Percentiles rank a stretch among this genome's conserved stretches.
These are phyloP conservation scores for Tetheella fluctuosa DNA, from an alignment of 2,888 invertebrate genomes.

Conservation along the genomic window DNA sequence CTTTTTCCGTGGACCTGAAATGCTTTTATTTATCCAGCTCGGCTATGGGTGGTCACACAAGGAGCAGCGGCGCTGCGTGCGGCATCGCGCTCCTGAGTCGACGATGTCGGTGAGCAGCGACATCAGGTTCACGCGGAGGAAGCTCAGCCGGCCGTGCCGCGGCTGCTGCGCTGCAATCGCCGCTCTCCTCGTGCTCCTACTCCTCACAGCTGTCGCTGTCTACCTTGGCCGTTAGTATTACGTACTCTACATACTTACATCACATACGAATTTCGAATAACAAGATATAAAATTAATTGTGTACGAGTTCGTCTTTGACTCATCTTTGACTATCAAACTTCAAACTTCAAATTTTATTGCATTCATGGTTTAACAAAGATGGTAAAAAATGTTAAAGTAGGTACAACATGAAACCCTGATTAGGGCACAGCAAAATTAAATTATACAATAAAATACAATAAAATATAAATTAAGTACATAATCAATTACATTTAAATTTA, in stretches of 20 bases:
- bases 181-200: slow-evolving; percentile 90
- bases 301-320: too few relatives aligned
- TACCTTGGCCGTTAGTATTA: slow-evolving; percentile 85
- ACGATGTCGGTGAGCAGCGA: slow-evolving; percentile 94
- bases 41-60: slow-evolving; percentile 75
- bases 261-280: slow-evolving; percentile 15
- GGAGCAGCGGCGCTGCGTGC: slow-evolving; percentile 66
- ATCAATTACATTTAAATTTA: too few relatives aligned
- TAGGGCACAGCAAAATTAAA: too few relatives aligned
- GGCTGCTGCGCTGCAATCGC: slow-evolving; percentile 95
- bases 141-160: slow-evolving; percentile 92
- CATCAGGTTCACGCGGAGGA: slow-evolving; percentile 93
- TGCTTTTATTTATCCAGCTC: slow-evolving; percentile 48
- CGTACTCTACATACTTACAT: slow-evolving; percentile 16
- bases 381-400: too few relatives aligned
- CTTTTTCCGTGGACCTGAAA: background rate
- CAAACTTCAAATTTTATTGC: too few relatives aligned
- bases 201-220: slow-evolving; percentile 84
- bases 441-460: too few relatives aligned
- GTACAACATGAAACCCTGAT: too few relatives aligned
- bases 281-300: too few relatives aligned
- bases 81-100: slow-evolving; percentile 87
- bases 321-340: too few relatives aligned
- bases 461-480: too few relatives aligned
- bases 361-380: too few relatives aligned